These are phyloP conservation scores for Cirrhinus molitorella DNA, from an alignment of 2,797 vertebrate genomes.

Conservation along the genomic window DNA sequence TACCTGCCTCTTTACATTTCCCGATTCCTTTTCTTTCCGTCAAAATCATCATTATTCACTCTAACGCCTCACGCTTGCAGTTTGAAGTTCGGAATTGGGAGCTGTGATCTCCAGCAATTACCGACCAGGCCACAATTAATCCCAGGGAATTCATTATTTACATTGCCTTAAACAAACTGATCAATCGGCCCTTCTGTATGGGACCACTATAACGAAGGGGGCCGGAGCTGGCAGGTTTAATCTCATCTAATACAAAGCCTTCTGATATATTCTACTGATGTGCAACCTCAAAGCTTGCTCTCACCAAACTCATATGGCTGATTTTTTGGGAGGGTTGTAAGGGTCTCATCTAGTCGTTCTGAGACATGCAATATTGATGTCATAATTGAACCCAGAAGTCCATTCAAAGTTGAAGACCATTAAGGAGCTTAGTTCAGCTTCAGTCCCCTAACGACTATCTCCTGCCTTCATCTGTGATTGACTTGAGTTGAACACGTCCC, in stretches of 20 bases:
- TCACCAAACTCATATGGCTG: conserved; percentile 74
- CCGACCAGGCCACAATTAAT: conserved; percentile 82
- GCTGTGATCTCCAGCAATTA: conserved; percentile 86
- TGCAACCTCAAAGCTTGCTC: conserved; percentile 81
- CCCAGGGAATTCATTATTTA: conserved; percentile 89
- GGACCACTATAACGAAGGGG: conserved; percentile 73
- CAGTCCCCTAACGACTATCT: conserved; percentile 56
- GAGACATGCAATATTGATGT: conserved; percentile 83
- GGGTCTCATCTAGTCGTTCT: conserved; percentile 77
- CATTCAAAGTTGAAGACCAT: conserved; percentile 79
- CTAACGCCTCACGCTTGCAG: conserved; percentile 74
- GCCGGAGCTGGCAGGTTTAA: conserved; percentile 71
- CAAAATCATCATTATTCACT: conserved; percentile 79
- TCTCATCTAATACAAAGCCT: conserved; percentile 83
- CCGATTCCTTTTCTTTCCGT: conserved; percentile 75
- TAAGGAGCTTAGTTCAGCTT: conserved; percentile 75
- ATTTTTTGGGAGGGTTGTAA: conserved; percentile 52
- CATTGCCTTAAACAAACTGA: conserved; percentile 87
- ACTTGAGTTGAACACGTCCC: conserved; percentile 42
- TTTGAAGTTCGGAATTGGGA: conserved; percentile 84
- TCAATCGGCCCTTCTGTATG: conserved; percentile 74
- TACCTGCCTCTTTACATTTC: conserved; percentile 63
- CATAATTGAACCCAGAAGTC: conserved; percentile 79
- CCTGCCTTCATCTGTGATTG: conserved; percentile 53
- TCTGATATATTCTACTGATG: conserved; percentile 65